Evolutionary conservation across 2,113 vertebrate genomes (phyloP).

Genomic region (Empidonax alnorum): DNA sequence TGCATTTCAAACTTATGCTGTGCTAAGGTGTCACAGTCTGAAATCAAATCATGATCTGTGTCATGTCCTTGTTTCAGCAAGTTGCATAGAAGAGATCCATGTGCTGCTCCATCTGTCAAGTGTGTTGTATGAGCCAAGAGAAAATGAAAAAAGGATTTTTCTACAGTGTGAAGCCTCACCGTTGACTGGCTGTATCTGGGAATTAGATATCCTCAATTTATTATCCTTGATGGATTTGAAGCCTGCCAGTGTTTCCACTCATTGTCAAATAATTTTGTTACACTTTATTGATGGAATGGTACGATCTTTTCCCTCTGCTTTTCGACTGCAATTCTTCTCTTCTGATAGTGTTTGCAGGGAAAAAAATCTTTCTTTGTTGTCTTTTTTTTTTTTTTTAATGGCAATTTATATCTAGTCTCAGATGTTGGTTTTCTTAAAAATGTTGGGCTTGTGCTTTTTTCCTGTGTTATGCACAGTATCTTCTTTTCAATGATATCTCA

Average conservation of each 20-base stretch:
- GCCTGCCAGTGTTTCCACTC: not conserved
- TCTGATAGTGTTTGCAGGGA: not conserved
- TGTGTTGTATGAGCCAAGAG: not conserved
- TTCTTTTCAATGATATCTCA: not conserved
- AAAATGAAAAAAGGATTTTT: not conserved
- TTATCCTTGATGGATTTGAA: not conserved
- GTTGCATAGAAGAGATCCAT: not conserved
- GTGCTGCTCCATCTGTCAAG: not conserved
- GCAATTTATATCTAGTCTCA: not conserved
- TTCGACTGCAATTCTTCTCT: not conserved
- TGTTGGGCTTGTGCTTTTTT: not conserved
- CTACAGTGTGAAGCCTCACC: not conserved
- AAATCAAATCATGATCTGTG: not conserved
- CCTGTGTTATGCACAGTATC: not conserved
- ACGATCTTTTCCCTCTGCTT: not conserved
- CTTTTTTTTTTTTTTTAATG: not conserved
- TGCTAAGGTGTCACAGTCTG: not conserved
- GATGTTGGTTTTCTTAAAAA: not conserved
- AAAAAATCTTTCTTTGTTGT: not conserved
- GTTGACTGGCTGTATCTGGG: not conserved
- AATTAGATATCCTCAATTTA: not conserved
- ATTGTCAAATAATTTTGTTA: conserved; percentile 16
- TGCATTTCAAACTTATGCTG: not conserved
- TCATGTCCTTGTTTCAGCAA: not conserved
- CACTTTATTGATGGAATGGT: not conserved